Evolutionary conservation across 2,888 invertebrate genomes (phyloP), one percentile per base, ranked within the genome.

Genomic region (Tribolium freemani): DNA sequence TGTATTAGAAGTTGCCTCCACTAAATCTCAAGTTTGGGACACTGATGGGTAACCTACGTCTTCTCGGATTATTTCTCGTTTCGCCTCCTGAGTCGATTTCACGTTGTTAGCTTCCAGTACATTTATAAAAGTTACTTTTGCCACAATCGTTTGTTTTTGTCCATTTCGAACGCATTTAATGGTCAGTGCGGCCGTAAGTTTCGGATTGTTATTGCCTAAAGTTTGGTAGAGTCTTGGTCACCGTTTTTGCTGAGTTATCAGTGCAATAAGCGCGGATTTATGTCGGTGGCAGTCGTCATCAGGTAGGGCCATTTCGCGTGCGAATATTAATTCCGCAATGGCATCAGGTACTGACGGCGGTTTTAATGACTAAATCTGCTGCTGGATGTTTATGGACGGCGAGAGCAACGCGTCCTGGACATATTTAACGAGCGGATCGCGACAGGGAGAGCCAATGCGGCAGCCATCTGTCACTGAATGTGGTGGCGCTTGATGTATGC

Each of bases 291-390:
- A 68, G 64, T 67, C 74, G 76, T 76, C 79, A 75, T 75, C 75
- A 80, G 79, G 79, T 81, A 77, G 74, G 74, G 75, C 71, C 75
- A 76, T 73, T 70, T 70, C 73, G 74, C 72, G 74, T 69, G 30
- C 31, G 75, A 77, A 76, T 81, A 83, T 83, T 84, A 83, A 83
- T 83, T 82, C 79, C 76, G 77, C 75, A 77, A 76, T 76, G 79
- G 72, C 82, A 83, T 82, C 83, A 83, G 83, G 82, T 82, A 83
- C 75, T 82, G 83, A 81, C 82, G 81, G 80, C 78, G 80, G 74
- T 81, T 81, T 81, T 81, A 84, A 83, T 82, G 82, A 79, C 78
- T 74, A 77, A 80, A 80, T 80, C 78, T 66, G 77, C 73, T 72
- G 71, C 77, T 70, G 79, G 78, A 79, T 80, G 82, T 82, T 80